Conservation (phyloP, 2,113 vertebrate species). For the Eublepharis macularius region DNA sequence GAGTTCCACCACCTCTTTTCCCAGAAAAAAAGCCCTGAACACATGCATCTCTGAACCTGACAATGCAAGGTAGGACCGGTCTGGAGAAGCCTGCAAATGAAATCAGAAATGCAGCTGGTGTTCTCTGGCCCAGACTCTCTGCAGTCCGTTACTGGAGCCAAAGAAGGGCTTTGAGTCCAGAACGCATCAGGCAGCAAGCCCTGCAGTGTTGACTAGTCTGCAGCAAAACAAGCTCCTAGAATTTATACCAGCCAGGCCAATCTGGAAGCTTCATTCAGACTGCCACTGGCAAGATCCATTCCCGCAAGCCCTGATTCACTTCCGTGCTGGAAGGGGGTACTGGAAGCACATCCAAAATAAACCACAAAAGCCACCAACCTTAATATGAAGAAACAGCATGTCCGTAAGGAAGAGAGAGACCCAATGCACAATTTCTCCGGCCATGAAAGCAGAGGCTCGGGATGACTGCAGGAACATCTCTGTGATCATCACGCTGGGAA, state of each 20-base stretch:
- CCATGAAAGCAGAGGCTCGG: background rate
- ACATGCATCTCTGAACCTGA: no score
- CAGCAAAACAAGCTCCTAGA: background rate
- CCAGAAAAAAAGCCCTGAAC: no score
- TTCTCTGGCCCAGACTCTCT: no score
- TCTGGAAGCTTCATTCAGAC: background rate
- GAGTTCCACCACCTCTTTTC: no score
- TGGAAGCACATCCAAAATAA: no score
- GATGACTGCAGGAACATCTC: background rate
- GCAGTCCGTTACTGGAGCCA: no score
- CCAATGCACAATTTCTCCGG: background rate
- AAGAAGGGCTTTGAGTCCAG: no score
- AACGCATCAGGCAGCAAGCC: no score
- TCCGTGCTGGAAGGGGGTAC: background rate
- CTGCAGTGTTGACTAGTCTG: no score
- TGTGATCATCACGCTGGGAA: background rate
- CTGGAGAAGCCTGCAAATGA: background rate
- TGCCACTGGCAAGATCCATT: background rate
- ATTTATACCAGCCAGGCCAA: background rate
- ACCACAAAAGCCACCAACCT: background rate
- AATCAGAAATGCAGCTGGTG: background rate
- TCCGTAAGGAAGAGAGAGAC: background rate
- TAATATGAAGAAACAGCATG: background rate
- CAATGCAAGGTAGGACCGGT: no score
- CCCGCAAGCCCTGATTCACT: no score